A percentile compares a stretch with the other conserved stretches of the same genome.
Conservation (phyloP, 2,113 vertebrate genomes). For the Mormyrus iriodes region DNA sequence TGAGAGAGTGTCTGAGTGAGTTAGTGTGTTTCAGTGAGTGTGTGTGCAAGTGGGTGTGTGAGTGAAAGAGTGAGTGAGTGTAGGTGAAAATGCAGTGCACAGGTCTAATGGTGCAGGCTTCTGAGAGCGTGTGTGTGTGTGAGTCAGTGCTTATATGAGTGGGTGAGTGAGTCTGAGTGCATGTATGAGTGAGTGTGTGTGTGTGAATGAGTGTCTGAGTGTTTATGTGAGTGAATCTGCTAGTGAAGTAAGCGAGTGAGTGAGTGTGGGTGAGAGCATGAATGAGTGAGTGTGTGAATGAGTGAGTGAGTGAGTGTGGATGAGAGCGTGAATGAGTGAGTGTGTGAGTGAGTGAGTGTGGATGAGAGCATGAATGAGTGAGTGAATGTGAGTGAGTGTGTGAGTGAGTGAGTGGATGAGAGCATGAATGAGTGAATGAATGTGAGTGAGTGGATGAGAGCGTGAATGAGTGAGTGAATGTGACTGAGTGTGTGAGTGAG, state of each 20-base stretch:
- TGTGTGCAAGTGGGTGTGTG: not conserved
- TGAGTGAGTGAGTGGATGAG: too few species aligned
- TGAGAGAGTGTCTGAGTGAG: too few species aligned
- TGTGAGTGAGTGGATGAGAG: not conserved
- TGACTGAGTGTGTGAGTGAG: not conserved
- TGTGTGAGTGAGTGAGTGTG: not conserved
- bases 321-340: not conserved
- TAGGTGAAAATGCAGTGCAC: not conserved
- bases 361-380: not conserved
- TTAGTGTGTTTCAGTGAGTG: too few species aligned
- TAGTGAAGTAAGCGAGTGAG: too few species aligned
- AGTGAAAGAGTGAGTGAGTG: not conserved
- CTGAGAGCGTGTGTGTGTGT: slow-evolving; percentile 3
- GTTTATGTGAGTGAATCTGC: not conserved
- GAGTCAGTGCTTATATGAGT: not conserved
- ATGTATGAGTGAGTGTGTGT: not conserved
- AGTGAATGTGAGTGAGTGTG: not conserved
- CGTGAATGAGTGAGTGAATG: not conserved
- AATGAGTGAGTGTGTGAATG: not conserved
- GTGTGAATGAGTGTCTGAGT: not conserved
- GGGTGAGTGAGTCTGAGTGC: too few species aligned
- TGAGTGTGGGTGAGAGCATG: too few species aligned
- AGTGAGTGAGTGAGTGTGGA: not conserved
- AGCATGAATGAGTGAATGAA: not conserved
- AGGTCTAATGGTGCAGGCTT: slow-evolving; percentile 15